Conservation (phyloP, 2,888 invertebrate genomes). For the Ptycholaimellus sp. region DNA sequence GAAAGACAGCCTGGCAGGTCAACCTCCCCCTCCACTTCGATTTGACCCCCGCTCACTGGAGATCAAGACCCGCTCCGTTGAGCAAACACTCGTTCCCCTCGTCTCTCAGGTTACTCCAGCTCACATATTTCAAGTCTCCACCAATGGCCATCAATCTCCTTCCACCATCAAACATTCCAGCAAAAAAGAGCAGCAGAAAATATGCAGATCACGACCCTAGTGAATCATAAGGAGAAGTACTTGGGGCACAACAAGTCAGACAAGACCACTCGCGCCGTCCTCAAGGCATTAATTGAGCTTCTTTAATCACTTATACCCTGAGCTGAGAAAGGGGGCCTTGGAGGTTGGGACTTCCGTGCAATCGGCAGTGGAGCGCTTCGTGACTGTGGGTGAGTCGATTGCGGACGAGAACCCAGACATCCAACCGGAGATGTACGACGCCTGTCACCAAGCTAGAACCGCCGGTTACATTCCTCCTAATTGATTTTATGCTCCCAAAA, state of each 20-base stretch:
- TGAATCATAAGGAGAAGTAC: conserved; percentile 44
- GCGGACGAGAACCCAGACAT: conserved; percentile 94
- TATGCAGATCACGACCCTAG: conserved; percentile 66
- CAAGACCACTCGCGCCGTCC: conserved; percentile 45
- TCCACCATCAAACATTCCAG: no score
- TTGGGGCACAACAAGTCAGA: conserved; percentile 41
- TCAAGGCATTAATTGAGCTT: conserved; percentile 25
- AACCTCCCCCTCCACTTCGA: conserved; percentile 9
- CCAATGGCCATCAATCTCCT: neutral
- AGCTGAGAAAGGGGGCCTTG: conserved; percentile 5
- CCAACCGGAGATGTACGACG: conserved; percentile 86
- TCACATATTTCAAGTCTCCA: neutral
- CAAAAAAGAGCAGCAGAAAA: no score
- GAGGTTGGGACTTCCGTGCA: conserved; percentile 85
- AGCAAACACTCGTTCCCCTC: conserved; percentile 70
- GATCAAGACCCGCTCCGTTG: conserved; percentile 76
- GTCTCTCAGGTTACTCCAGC: conserved; percentile 48
- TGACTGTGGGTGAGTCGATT: conserved; percentile 89
- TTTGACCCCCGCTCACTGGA: conserved; percentile 36
- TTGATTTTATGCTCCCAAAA: no score
- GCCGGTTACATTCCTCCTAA: no score
- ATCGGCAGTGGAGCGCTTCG: conserved; percentile 86
- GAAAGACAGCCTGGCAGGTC: no score
- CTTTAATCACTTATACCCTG: neutral
- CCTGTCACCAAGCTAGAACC: conserved; percentile 79